Conservation (phyloP, 2,797 vertebrate genomes). For the Gymnopithys bicolor region DNA sequence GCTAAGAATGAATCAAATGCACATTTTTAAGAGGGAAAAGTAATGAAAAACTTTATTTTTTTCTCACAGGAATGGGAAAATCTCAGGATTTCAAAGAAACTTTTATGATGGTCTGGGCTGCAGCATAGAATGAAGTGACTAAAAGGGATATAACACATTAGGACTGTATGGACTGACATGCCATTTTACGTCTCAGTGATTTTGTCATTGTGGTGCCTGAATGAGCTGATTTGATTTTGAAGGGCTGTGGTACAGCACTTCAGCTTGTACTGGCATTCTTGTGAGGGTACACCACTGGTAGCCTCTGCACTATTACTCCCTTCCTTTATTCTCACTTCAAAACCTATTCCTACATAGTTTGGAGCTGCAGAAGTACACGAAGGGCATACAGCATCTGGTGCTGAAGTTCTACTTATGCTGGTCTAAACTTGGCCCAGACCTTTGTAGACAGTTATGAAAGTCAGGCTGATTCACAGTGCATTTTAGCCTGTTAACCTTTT, state of each 20-base stretch:
- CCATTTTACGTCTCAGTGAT: neutral
- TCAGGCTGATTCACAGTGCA: neutral
- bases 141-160: neutral
- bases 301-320: accelerated
- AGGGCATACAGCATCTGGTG: neutral
- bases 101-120: neutral
- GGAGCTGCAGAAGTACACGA: neutral
- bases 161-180: neutral
- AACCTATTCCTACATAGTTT: neutral
- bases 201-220: neutral
- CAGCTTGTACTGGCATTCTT: neutral
- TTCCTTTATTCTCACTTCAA: neutral
- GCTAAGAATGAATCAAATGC: neutral
- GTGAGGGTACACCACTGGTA: accelerated
- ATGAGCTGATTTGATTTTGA: neutral
- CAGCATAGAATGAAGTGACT: neutral
- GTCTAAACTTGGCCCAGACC: neutral
- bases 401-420: neutral
- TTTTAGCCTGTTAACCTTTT: neutral
- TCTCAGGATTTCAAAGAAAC: neutral
- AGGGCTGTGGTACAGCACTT: neutral
- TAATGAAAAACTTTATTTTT: neutral
- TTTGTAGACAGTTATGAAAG: neutral
- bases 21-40: neutral
- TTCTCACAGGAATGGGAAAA: neutral